Conservation (phyloP, 2,113 vertebrate species). For the Dicrurus megarhynchus region DNA sequence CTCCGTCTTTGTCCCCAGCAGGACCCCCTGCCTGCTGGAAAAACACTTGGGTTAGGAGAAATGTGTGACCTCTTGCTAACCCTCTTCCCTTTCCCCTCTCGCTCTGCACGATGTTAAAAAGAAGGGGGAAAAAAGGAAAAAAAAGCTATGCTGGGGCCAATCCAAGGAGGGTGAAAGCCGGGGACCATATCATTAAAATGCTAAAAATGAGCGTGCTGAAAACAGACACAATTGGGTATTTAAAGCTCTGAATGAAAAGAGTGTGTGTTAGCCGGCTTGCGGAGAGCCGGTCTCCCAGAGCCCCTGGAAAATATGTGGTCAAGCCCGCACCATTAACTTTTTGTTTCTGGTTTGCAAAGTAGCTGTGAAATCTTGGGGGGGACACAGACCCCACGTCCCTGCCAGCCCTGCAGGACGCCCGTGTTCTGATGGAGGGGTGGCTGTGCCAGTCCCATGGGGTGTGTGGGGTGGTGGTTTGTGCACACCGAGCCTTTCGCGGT, state of each 20-base stretch:
- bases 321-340: conserved; percentile 8
- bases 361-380: not conserved
- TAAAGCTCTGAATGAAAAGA: conserved; percentile 63
- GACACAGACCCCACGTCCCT: not conserved
- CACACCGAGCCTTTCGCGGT: not conserved
- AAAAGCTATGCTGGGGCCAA: not conserved
- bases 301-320: conserved; percentile 62
- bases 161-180: conserved; percentile 16
- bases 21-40: conserved; percentile 52
- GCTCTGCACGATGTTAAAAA: not conserved
- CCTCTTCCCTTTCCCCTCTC: not conserved
- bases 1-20: not conserved
- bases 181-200: conserved; percentile 57
- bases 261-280: conserved; percentile 33
- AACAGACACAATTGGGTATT: conserved; percentile 60
- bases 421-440: accelerated
- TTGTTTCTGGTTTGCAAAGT: conserved; percentile 19
- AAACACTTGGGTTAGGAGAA: conserved; percentile 50
- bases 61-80: conserved; percentile 57
- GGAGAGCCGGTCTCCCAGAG: conserved; percentile 48
- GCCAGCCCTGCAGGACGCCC: not conserved
- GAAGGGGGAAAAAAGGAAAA: accelerated
- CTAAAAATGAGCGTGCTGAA: conserved; percentile 61
- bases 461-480: accelerated
- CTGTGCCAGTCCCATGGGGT: not conserved